Evolutionary conservation across 2,888 invertebrate genomes (phyloP).

Genomic region (Drosophila birchii): DNA sequence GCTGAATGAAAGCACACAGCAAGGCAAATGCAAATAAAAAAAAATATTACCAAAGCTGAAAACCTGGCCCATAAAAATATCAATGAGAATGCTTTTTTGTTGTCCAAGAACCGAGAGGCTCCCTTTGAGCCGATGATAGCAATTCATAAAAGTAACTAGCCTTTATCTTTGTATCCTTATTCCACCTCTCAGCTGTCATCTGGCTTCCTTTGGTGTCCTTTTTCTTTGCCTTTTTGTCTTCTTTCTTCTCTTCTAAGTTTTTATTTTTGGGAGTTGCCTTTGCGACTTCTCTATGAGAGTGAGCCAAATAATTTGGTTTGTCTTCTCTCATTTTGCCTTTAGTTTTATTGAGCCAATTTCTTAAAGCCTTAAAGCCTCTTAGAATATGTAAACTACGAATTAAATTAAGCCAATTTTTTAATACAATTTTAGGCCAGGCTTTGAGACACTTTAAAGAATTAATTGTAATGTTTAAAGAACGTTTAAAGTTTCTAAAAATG

Average conservation of each 20-base stretch:
- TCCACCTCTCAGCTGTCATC: slow-evolving; percentile 37
- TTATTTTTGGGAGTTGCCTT: slow-evolving; percentile 54
- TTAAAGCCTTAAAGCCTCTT: neutral
- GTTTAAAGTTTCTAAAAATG: neutral
- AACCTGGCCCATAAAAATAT: slow-evolving; percentile 69
- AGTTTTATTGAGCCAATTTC: neutral
- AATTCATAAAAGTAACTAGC: slow-evolving; percentile 45
- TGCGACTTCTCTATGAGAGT: slow-evolving; percentile 29
- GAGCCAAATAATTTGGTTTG: slow-evolving; percentile 63
- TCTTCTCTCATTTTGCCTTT: slow-evolving; percentile 15
- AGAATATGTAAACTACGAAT: too few relatives aligned
- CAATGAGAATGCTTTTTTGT: slow-evolving; percentile 63
- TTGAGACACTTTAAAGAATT: neutral
- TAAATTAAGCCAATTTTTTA: neutral
- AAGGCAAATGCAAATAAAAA: slow-evolving; percentile 50
- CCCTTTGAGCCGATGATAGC: slow-evolving; percentile 41
- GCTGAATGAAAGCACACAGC: slow-evolving; percentile 51
- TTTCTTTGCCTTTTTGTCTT: neutral
- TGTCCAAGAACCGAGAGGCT: slow-evolving; percentile 32
- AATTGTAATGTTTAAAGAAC: neutral
- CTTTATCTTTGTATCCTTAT: slow-evolving; percentile 26
- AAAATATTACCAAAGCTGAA: slow-evolving; percentile 8
- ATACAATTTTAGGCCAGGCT: neutral
- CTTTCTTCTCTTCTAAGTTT: neutral
- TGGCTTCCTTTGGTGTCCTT: slow-evolving; percentile 24